A percentile compares a stretch with the other conserved stretches of the same genome.
These are phyloP conservation scores for Pristionchus mayeri DNA, from an alignment of 2,888 invertebrate species.

Conservation along the genomic window DNA sequence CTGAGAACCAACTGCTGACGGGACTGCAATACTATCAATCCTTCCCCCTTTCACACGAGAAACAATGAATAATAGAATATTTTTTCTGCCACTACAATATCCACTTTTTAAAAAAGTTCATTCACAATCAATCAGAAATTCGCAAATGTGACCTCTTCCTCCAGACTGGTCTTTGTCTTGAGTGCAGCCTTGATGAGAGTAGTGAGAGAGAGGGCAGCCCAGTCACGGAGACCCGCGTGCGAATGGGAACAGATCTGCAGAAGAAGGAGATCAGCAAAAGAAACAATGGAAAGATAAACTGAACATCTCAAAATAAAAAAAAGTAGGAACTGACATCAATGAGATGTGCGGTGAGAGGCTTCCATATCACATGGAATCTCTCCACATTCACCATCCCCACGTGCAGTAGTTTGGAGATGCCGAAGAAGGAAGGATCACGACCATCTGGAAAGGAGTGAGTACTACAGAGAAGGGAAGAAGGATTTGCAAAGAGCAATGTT, in stretches of 20 bases:
- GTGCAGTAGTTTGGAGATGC: constrained; percentile 97
- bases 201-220: constrained; percentile 97
- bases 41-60: background rate
- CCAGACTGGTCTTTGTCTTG: constrained; percentile 60
- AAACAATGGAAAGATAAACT: background rate
- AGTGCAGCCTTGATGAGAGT: constrained; percentile 92
- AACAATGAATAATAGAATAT: too few species aligned
- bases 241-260: constrained; percentile 71
- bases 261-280: background rate
- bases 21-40: constrained; percentile 78
- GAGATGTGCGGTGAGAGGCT: constrained; percentile 94
- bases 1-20: constrained; percentile 89
- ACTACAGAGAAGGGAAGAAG: background rate
- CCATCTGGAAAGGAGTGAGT: constrained; percentile 18
- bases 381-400: constrained; percentile 94
- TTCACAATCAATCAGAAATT: background rate
- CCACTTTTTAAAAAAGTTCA: background rate
- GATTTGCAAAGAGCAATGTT: background rate
- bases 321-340: constrained; percentile 80
- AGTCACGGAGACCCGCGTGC: constrained; percentile 85
- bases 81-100: too few species aligned
- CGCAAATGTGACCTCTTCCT: constrained; percentile 53
- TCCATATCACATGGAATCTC: constrained; percentile 93
- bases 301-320: background rate
- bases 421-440: constrained; percentile 94